Evolutionary conservation across 2,888 invertebrate genomes (phyloP).

Genomic region (Taphrorychus bicolor): DNA sequence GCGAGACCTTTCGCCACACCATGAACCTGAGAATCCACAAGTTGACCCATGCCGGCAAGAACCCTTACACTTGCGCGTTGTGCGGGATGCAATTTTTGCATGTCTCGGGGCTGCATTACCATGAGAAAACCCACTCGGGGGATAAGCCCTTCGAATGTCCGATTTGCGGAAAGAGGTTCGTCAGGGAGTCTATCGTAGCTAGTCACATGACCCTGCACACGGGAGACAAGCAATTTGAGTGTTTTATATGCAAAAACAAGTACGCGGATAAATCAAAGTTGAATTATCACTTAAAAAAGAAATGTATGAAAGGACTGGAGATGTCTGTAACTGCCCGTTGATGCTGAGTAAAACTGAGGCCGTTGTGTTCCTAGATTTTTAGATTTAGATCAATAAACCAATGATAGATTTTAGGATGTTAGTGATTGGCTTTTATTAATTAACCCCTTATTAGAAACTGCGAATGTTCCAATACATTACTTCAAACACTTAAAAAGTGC

Average conservation of each 20-base stretch:
- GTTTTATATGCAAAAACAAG: slow-evolving; percentile 12
- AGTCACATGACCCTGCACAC: slow-evolving; percentile 29
- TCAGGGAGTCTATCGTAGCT: slow-evolving; percentile 14
- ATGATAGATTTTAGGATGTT: background rate
- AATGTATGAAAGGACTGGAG: slow-evolving; percentile 21
- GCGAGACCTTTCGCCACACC: slow-evolving; percentile 20
- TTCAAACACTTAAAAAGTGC: too few relatives aligned
- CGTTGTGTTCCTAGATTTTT: background rate
- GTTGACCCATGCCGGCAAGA: slow-evolving; percentile 23
- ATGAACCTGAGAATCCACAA: slow-evolving; percentile 16
- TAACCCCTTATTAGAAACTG: too few relatives aligned
- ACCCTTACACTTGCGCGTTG: slow-evolving; percentile 14
- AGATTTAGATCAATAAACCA: background rate
- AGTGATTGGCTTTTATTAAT: too few relatives aligned
- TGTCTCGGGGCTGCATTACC: slow-evolving; percentile 9
- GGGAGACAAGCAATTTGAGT: slow-evolving; percentile 24
- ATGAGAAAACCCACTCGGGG: slow-evolving; percentile 19
- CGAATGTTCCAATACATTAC: too few relatives aligned
- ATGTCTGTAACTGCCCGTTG: slow-evolving; percentile 15
- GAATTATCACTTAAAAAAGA: slow-evolving; percentile 30
- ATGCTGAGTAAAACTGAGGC: background rate
- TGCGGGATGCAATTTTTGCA: slow-evolving; percentile 24
- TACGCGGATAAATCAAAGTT: slow-evolving; percentile 29
- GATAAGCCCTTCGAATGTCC: slow-evolving; percentile 20
- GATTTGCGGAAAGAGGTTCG: slow-evolving; percentile 24